Base-by-base conservation (phyloP, 2,113 vertebrate species). In the Aythya baeri region DNA sequence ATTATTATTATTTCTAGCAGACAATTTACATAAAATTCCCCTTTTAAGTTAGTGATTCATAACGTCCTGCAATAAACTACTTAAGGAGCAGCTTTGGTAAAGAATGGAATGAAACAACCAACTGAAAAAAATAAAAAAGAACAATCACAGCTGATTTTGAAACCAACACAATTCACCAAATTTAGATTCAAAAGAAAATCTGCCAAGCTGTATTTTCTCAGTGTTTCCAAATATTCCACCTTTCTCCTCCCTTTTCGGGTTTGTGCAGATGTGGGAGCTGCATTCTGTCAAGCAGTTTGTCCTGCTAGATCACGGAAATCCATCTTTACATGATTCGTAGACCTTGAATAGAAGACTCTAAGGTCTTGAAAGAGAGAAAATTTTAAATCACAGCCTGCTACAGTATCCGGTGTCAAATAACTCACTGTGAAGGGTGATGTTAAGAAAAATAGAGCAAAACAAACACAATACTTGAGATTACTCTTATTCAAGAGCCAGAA, bases 301-400 rank as follows among this genome's bases (percentile, higher is more conserved):
- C 98, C 93, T 95, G 97, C 98, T 97, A 97, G 98, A 96, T 94
- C 65, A 61, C 6, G 50, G 96, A 88, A 92, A 91, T 97, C 77
- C 91, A 95, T 96, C 97, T 98, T 99, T 98, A 99, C 99, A 99
- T 99, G 98, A 99, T 99, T 96, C 98, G 98, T 94, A 99, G 98
- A 91, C 99, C 99, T 98, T 99, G 99, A 97, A 99, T 99, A 52
- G 98, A 99, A 68, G 99, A 99, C 98, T 99, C 99, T 97, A 99
- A 98, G 97, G 99, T 99, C 99, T 99, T 97, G 41, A 88, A 89
- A 68, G 85, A 82, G 77, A 96, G 59, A 83, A 85, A 75, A 82
- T 11, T n/a, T 73, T 59, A 21, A 21, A 78, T 91, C 67, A 81
- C 57, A 38, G 62, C 7, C 43, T 86, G 70, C 65, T 52, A 26